Evolutionary conservation across 2,113 vertebrate species (phyloP), one percentile per base, ranked within the genome.

Genomic region (Engraulis encrasicolus): DNA sequence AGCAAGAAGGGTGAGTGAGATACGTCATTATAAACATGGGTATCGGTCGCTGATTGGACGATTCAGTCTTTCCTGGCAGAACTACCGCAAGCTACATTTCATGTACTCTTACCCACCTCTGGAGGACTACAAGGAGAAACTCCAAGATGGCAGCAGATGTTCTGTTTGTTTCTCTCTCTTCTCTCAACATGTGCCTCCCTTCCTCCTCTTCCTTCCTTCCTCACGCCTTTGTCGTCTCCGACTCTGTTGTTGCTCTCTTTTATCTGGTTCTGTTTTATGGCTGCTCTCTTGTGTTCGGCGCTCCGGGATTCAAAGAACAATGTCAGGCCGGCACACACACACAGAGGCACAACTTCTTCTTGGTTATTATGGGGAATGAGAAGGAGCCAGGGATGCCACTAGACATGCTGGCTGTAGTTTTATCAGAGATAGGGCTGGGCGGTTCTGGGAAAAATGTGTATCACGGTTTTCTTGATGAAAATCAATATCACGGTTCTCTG

Each of bases 101-200:
- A 88, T 85, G 83, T 19, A 38, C 80, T 85, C 77, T 78, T 58
- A 86, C 78, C 84, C 19, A 85, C 81, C 48, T 88, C 83, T 45
- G 5, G 40, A 74, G 36, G 54, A 81, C n/a, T n/a, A n/a, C 61
- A 14, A 34, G 12, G 61, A 34, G 27, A 71, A 19, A 71, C 31
- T 5, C 40, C 12, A 71, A 34, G 85, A 83, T 83, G 84, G 77
- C 81, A 85, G 90, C 92, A 93, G 92, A 93, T 91, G 93, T 84
- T 90, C 90, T 91, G n/a, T n/a, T 88, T 90, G 88, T 89, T 86
- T n/a, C 50, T n/a, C 40, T 45, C 27, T 27, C 34, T 71, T 71
- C 27, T 71, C 9, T 52, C 79, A 84, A 90, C 91, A 91, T 92
- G 89, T 91, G 90, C 86, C 79, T 54, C 79, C 54, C 74, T 40